Conservation (phyloP, 2,797 vertebrate species). For the Gambelia wislizenii region DNA sequence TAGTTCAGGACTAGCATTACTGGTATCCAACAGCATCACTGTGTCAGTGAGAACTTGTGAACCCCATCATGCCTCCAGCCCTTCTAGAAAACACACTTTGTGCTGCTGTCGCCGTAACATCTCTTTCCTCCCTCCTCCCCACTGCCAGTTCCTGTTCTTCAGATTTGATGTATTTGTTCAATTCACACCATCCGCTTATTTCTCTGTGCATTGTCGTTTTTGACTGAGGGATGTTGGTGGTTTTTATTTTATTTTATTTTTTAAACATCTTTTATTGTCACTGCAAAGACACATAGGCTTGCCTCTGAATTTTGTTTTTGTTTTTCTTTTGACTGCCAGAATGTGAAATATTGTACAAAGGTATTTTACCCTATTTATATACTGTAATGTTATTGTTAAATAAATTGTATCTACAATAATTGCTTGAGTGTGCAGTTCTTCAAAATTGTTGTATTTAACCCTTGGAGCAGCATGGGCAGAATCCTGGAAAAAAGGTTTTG, state of each 20-base stretch:
- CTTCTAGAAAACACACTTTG: neutral
- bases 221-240: neutral
- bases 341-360: slow-evolving; percentile 76
- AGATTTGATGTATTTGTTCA: neutral
- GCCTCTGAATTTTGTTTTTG: neutral
- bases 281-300: slow-evolving; percentile 47
- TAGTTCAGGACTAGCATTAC: neutral
- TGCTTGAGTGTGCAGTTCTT: neutral
- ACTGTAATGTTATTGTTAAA: slow-evolving; percentile 71
- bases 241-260: neutral
- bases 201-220: slow-evolving; percentile 61
- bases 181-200: slow-evolving; percentile 44
- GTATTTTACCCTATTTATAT: slow-evolving; percentile 76
- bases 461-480: neutral
- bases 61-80: neutral
- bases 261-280: too few species aligned
- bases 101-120: neutral
- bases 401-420: slow-evolving; percentile 63
- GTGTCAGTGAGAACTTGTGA: neutral
- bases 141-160: neutral
- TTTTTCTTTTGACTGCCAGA: slow-evolving; percentile 57
- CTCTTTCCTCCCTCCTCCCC: neutral
- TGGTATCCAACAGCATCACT: neutral
- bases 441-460: neutral
- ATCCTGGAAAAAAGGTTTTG: neutral